Evolutionary conservation across 2,888 invertebrate species (phyloP).

Genomic region (Calameuta idolon): DNA sequence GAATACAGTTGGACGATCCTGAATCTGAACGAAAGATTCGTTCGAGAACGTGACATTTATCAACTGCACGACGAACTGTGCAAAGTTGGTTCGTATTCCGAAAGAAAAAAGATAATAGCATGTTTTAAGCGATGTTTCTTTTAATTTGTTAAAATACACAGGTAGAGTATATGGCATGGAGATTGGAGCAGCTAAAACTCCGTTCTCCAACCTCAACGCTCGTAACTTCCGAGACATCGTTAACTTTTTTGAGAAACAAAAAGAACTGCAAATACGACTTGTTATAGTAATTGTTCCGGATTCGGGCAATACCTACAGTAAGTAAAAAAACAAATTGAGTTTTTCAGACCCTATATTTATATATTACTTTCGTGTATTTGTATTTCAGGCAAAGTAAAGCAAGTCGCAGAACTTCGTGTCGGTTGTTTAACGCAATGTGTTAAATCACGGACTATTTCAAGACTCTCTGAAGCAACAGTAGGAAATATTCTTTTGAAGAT

Average conservation of each 20-base stretch:
- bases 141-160: conserved; percentile 11
- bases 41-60: conserved; percentile 37
- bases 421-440: conserved; percentile 83
- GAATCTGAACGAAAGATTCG: conserved; percentile 51
- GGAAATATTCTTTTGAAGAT: conserved; percentile 81
- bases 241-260: conserved; percentile 40
- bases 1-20: conserved; percentile 68
- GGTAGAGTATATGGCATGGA: conserved; percentile 50
- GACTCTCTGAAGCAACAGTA: conserved; percentile 72
- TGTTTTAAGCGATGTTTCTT: neutral
- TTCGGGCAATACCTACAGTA: conserved; percentile 68
- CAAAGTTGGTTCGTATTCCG: conserved; percentile 48
- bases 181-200: conserved; percentile 41
- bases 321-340: conserved; percentile 45
- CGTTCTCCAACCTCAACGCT: conserved; percentile 32
- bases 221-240: conserved; percentile 33
- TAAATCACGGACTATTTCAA: conserved; percentile 68
- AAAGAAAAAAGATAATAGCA: neutral
- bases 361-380: conserved; percentile 15
- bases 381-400: conserved; percentile 72
- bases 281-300: conserved; percentile 74
- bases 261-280: conserved; percentile 66
- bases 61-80: conserved; percentile 40
- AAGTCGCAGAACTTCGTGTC: conserved; percentile 75
- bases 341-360: neutral